Percentiles rank a stretch among this genome's conserved stretches.
phyloP scores from a whole-genome alignment of 2,113 vertebrate genomes.

The Engystomops pustulosus region DNA sequence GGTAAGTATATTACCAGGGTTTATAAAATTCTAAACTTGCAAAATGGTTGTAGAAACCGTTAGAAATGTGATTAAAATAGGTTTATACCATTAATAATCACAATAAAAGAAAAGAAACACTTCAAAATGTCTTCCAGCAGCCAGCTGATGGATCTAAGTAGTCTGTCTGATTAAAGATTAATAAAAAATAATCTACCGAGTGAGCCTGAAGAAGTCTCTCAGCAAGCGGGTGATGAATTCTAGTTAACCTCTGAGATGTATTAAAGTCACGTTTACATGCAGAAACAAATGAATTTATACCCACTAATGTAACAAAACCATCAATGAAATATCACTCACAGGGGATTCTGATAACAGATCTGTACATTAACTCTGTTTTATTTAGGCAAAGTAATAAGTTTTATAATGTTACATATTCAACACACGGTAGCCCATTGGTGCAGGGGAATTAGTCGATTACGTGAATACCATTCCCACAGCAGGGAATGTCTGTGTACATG shows the following conservation, averaged over 20 bases:
- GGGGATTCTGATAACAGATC: background rate
- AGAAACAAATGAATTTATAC: background rate
- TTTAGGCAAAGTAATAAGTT: background rate
- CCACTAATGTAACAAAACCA: background rate
- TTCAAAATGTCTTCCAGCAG: conserved; percentile 41
- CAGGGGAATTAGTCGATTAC: background rate
- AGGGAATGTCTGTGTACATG: no score
- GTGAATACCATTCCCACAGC: no score
- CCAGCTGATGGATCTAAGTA: conserved; percentile 43
- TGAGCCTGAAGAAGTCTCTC: conserved; percentile 15
- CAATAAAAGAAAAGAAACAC: conserved; percentile 52
- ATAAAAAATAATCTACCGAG: conserved; percentile 23
- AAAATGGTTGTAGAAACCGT: background rate
- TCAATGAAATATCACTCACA: background rate
- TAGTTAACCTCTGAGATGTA: background rate
- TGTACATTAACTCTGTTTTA: background rate
- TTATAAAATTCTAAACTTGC: no score
- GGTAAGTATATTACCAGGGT: no score
- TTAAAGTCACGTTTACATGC: conserved; percentile 11
- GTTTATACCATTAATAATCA: background rate
- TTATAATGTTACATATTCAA: background rate
- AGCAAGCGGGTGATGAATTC: conserved; percentile 13
- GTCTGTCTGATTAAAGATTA: conserved; percentile 39
- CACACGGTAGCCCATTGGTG: background rate
- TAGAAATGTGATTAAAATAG: background rate